Conservation (phyloP, 2,113 vertebrate species). For the Tonatia bakeri region DNA sequence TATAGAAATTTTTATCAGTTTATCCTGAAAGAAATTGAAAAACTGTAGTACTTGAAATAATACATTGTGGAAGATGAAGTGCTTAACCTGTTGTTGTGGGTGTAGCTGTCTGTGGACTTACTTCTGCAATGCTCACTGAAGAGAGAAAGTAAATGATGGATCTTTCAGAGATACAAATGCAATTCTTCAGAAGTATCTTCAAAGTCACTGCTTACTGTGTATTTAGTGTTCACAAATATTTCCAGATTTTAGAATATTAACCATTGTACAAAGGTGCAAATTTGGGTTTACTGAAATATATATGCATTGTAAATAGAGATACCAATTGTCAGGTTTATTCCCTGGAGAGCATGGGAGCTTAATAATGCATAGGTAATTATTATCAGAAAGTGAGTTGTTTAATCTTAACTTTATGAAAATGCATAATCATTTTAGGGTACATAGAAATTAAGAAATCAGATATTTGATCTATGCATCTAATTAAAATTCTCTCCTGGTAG, state of each 20-base stretch:
- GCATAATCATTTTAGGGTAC: neutral
- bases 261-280: neutral
- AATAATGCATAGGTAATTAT: neutral
- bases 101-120: constrained; percentile 56
- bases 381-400: constrained; percentile 17
- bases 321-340: neutral
- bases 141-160: constrained; percentile 52
- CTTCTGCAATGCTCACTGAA: constrained; percentile 47
- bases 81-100: constrained; percentile 53
- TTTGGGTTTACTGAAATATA: neutral
- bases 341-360: neutral
- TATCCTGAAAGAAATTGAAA: constrained; percentile 69
- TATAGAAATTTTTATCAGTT: constrained; percentile 67
- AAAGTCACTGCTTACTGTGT: neutral
- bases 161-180: constrained; percentile 29
- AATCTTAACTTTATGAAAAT: constrained; percentile 9
- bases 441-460: constrained; percentile 28
- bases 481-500: neutral
- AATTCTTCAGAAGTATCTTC: neutral
- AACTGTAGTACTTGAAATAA: constrained; percentile 63
- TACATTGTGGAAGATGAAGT: constrained; percentile 54
- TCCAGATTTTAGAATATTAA: neutral
- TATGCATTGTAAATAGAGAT: neutral
- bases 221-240: constrained; percentile 29
- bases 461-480: neutral